Percentiles rank a stretch among this genome's conserved stretches.
Evolutionary conservation across 2,888 invertebrate genomes (phyloP).

Genomic region (Hirtodrosophila duncani): DNA sequence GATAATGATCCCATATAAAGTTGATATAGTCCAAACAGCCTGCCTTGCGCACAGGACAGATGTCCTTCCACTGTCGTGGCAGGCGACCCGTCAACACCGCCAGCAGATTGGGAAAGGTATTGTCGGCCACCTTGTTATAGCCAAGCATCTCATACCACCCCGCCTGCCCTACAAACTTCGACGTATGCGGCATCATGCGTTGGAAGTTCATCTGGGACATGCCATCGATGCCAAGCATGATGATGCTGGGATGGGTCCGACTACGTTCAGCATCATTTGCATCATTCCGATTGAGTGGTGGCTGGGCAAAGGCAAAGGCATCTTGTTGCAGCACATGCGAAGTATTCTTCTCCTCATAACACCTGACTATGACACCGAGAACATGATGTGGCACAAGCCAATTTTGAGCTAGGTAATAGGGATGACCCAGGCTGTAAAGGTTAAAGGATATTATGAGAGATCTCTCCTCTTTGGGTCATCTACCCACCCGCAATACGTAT

Average conservation of each 20-base stretch:
- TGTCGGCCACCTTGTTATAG: constrained; percentile 87
- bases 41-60: not conserved
- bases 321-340: constrained; percentile 65
- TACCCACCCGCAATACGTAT: constrained; percentile 23
- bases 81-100: constrained; percentile 85
- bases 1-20: constrained; percentile 87
- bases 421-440: not conserved
- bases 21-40: constrained; percentile 81
- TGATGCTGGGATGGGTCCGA: constrained; percentile 80
- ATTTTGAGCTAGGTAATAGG: not conserved
- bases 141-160: constrained; percentile 84
- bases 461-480: not conserved
- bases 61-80: not conserved
- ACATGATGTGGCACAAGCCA: constrained; percentile 5
- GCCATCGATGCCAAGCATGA: constrained; percentile 89
- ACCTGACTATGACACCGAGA: constrained; percentile 34
- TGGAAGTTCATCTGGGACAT: constrained; percentile 80
- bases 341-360: constrained; percentile 23
- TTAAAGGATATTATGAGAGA: not conserved
- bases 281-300: not conserved
- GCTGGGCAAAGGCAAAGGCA: constrained; percentile 80
- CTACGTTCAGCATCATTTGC: not conserved
- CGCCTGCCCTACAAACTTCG: constrained; percentile 81
- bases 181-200: constrained; percentile 85
- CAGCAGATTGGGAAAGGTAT: constrained; percentile 91